Evolutionary conservation across 2,888 invertebrate species (phyloP).

Genomic region (Abscondita cerata): DNA sequence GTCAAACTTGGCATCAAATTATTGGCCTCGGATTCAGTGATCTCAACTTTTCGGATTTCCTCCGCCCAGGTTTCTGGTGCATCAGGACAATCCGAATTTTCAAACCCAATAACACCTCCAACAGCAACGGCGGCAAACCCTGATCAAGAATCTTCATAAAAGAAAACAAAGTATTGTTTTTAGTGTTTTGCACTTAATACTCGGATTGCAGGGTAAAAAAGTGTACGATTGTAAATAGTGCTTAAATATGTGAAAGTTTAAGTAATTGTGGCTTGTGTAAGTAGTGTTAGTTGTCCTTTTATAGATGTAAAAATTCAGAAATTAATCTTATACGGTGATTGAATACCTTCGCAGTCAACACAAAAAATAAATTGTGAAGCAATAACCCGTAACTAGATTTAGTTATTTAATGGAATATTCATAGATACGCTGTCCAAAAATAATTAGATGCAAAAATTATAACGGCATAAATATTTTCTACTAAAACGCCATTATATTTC

Average conservation of each 20-base stretch:
- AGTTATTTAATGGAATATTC: slow-evolving; percentile 11
- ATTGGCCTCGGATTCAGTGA: slow-evolving; percentile 94
- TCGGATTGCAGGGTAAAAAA: slow-evolving; percentile 53
- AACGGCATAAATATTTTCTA: background rate
- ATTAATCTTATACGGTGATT: slow-evolving; percentile 31
- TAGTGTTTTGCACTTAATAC: slow-evolving; percentile 28
- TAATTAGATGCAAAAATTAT: background rate
- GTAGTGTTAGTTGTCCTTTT: slow-evolving; percentile 25
- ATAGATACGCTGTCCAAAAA: background rate
- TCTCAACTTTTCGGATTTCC: slow-evolving; percentile 90
- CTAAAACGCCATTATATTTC: too few relatives aligned
- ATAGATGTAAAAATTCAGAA: slow-evolving; percentile 27
- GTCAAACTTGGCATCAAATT: slow-evolving; percentile 72
- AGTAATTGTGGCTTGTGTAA: slow-evolving; percentile 38
- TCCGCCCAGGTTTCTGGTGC: slow-evolving; percentile 74
- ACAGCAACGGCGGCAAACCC: slow-evolving; percentile 55
- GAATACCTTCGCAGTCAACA: slow-evolving; percentile 24
- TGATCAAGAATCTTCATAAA: slow-evolving; percentile 51
- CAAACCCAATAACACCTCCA: slow-evolving; percentile 65
- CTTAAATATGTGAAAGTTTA: slow-evolving; percentile 42
- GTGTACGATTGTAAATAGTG: slow-evolving; percentile 47
- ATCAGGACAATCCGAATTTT: slow-evolving; percentile 68
- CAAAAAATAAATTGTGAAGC: slow-evolving; percentile 26
- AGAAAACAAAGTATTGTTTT: slow-evolving; percentile 3
- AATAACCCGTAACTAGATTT: slow-evolving; percentile 22